These are phyloP conservation scores for Dynastes tityus DNA, from an alignment of 2,888 invertebrate species.

Conservation along the genomic window DNA sequence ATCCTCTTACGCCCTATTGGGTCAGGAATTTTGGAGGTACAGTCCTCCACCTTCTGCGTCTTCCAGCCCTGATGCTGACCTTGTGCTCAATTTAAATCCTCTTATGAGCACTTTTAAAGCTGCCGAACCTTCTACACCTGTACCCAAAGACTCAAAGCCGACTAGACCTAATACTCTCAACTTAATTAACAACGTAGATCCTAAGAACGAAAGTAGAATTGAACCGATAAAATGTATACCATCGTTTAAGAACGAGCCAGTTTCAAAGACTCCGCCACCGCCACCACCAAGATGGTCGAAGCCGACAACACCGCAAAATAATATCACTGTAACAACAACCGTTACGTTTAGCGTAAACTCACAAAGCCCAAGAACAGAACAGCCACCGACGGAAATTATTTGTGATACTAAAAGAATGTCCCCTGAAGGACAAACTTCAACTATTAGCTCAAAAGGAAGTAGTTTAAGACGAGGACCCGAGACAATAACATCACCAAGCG, in stretches of 20 bases:
- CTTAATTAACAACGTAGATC: conserved; percentile 75
- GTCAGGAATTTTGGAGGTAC: conserved; percentile 87
- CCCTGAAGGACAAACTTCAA: conserved; percentile 80
- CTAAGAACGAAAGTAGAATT: conserved; percentile 51
- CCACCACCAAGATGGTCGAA: conserved; percentile 91
- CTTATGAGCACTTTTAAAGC: conserved; percentile 83
- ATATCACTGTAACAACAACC: conserved; percentile 90
- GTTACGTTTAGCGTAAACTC: conserved; percentile 86
- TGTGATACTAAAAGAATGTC: conserved; percentile 80
- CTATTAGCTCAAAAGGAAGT: conserved; percentile 80
- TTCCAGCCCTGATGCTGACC: conserved; percentile 75
- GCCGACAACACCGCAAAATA: conserved; percentile 78
- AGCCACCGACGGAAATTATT: conserved; percentile 54
- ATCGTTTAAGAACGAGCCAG: conserved; percentile 61
- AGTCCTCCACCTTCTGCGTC: conserved; percentile 66
- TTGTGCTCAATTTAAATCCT: conserved; percentile 85
- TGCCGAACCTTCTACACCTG: conserved; percentile 73
- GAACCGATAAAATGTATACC: conserved; percentile 58
- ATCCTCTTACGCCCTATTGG: conserved; percentile 90
- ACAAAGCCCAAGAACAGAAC: conserved; percentile 66
- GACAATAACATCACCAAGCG: conserved; percentile 64
- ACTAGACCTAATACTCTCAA: conserved; percentile 89
- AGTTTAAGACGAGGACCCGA: conserved; percentile 75
- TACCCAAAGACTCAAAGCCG: conserved; percentile 69
- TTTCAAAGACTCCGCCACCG: conserved; percentile 80